Evolutionary conservation across 2,113 vertebrate genomes (phyloP), one percentile per base, ranked within the genome.

Genomic region (Sphyrna mokarran): DNA sequence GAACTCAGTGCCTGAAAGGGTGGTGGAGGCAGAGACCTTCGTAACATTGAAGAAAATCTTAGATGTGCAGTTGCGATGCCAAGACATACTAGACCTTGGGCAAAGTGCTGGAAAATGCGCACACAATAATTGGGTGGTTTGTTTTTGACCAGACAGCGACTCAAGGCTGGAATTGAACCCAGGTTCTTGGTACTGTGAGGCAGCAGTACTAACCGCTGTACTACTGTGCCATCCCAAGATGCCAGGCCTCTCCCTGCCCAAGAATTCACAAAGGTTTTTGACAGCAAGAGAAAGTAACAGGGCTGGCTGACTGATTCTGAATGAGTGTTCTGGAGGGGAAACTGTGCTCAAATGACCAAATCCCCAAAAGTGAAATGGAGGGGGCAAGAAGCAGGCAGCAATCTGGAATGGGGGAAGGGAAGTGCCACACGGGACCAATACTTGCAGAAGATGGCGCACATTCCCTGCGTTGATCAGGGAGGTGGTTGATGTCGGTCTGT

Each of bases 401-500:
- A 18, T 37, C 13, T 80, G 78, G n/a, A 80, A 40, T 37, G 37
- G 78, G 70, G 5, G 14, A 14, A 80, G 16, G n/a, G 40, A n/a
- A 37, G 13, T 0, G n/a, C 11, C 0, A 13, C 26, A n/a, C 0
- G n/a, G n/a, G 78, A 18, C n/a, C 18, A 14, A 5, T 16, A 0
- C 14, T n/a, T 40, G 78, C 14, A 40, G 78, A 40, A 37, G n/a
- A 18, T 37, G 14, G 37, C n/a, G 0, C 14, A 40, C 8, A 72
- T 29, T 29, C 48, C 48, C 48, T 54, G 48, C 48, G 48, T 54
- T 54, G 48, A 0, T 54, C 48, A 54, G 22, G 23, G 7, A 26
- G 78, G 3, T 37, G 33, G 69, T 3, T 5, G 70, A 26, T 23
- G n/a, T 13, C 37, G 78, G 78, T 83, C 78, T 40, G n/a, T 40